Evolutionary conservation across 2,797 vertebrate genomes (phyloP).

Genomic region (Crossoptilon crossoptilon): DNA sequence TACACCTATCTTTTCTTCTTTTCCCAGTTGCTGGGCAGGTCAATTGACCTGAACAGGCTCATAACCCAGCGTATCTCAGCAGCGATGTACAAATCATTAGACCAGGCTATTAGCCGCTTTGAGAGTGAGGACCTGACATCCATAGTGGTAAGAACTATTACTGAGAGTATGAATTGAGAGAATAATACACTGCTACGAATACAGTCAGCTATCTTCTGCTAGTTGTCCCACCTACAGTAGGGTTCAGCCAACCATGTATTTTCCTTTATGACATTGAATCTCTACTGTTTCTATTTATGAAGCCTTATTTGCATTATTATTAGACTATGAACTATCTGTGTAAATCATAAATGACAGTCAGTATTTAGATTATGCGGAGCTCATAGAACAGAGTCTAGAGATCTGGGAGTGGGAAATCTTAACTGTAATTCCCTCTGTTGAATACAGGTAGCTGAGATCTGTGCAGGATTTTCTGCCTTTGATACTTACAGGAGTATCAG

Average conservation of each 20-base stretch:
- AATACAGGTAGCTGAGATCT: not conserved
- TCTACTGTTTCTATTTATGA: not conserved
- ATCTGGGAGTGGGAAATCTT: not conserved
- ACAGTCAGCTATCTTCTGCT: not conserved
- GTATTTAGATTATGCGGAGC: not conserved
- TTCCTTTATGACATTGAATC: not conserved
- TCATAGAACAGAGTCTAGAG: not conserved
- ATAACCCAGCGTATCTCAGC: slow-evolving; percentile 92
- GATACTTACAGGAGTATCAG: not conserved
- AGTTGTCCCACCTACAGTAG: not conserved
- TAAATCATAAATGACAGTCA: not conserved
- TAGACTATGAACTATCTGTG: not conserved
- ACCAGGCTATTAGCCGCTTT: slow-evolving; percentile 92
- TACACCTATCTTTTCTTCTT: not conserved
- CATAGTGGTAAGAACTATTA: slow-evolving; percentile 85
- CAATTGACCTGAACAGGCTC: slow-evolving; percentile 91
- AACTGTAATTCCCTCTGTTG: not conserved
- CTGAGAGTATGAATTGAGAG: not conserved
- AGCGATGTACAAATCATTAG: slow-evolving; percentile 92
- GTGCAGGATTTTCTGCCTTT: not conserved
- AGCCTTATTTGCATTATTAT: slow-evolving; percentile 36
- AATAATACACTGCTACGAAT: not conserved
- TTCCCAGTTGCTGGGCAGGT: slow-evolving; percentile 87
- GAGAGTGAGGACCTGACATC: slow-evolving; percentile 93
- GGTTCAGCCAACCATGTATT: not conserved